Evolutionary conservation across 2,888 invertebrate species (phyloP), one percentile per base, ranked within the genome.

Genomic region (Agrotis segetum): DNA sequence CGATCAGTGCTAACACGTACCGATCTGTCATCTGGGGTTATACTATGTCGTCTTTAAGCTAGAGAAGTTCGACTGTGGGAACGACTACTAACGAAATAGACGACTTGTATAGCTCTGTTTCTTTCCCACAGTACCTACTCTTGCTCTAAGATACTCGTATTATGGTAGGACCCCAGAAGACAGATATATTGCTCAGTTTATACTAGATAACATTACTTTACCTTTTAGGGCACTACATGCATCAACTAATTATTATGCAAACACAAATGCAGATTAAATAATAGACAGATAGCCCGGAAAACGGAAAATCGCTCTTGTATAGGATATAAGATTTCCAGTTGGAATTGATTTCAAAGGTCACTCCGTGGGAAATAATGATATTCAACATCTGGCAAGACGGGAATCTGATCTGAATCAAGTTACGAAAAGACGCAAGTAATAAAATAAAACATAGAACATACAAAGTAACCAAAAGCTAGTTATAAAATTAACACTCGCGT

Each of bases 401-500:
- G 13, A 21, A 52, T 66, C 13, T 47, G 9, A 47, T 17, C 17
- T 19, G 1, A 29, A 47, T 17, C 47, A 13, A 9, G 14, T 21
- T 19, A 1, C 0, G 7, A 46, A 46, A 58, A 5, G n/a, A 21
- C 5, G 2, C 14, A 19, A 56, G 24, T 19, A 56, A 21, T 17
- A 29, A 6, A 13, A 63, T 34, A 19, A 60, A 67, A 67, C 5
- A 0, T n/a, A 34, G 24, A 21, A 44, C 5, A 21, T 24, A 61
- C 50, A 63, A 71, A 29, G 3, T 65, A 44, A 67, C 61, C 14
- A 17, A 49, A 21, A 47, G 21, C 17, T 21, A 56, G 24, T 46
- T 24, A 29, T 24, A 49, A 62, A 34, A 71, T 62, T 56, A 56
- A 68, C 49, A 53, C 34, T 46, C 9, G 44, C 24, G 40, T 34